These are phyloP conservation scores for Dryadula phaetusa DNA, from an alignment of 2,888 invertebrate species.

Conservation along the genomic window DNA sequence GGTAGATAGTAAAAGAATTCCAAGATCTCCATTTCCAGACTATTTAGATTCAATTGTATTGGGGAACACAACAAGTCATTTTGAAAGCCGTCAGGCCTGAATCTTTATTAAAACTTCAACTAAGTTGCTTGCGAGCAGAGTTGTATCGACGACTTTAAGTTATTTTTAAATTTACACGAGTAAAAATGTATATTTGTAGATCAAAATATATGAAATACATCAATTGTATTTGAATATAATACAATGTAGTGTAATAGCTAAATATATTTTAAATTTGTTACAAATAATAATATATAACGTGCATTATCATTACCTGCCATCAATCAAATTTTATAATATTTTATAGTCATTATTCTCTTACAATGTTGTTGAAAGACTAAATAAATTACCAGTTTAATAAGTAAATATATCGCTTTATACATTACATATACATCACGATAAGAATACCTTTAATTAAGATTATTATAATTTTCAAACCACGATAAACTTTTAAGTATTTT, in stretches of 20 bases:
- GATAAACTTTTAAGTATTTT: too few species aligned
- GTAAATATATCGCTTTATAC: not conserved
- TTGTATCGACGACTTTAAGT: too few species aligned
- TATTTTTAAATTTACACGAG: not conserved
- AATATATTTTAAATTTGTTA: slow-evolving; percentile 9
- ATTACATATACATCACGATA: not conserved
- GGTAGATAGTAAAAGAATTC: too few species aligned
- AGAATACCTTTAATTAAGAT: not conserved
- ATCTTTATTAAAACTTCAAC: too few species aligned
- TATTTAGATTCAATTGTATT: too few species aligned
- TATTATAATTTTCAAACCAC: too few species aligned
- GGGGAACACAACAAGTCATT: too few species aligned
- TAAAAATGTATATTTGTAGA: not conserved
- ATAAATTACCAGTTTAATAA: not conserved
- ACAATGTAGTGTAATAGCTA: not conserved
- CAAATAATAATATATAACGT: slow-evolving; percentile 6
- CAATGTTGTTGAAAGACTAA: slow-evolving; percentile 10
- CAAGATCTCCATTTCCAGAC: too few species aligned
- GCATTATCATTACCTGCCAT: slow-evolving; percentile 9
- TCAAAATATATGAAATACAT: too few species aligned
- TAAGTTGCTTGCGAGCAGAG: too few species aligned
- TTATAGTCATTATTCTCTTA: slow-evolving; percentile 7
- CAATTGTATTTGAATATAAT: not conserved
- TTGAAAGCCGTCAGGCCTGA: too few species aligned
- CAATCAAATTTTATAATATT: slow-evolving; percentile 9